phyloP scores from a whole-genome alignment of 2,888 invertebrate genomes.

The Parnassius orleans region DNA sequence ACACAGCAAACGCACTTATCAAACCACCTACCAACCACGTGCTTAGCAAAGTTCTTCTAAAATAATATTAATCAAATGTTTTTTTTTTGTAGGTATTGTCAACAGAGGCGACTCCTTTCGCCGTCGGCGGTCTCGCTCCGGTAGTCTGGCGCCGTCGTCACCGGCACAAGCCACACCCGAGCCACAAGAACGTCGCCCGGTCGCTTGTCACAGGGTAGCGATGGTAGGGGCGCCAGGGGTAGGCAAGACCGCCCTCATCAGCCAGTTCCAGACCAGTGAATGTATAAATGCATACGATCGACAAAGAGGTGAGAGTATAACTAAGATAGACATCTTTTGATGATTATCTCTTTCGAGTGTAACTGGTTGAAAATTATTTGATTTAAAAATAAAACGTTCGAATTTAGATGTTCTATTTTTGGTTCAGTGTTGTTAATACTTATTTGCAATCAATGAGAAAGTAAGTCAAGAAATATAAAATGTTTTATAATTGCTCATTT shows the following conservation, averaged over 20 bases:
- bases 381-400: too few relatives aligned
- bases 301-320: constrained; percentile 83
- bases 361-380: too few relatives aligned
- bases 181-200: constrained; percentile 74
- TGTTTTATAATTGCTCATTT: too few relatives aligned
- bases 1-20: too few relatives aligned
- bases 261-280: constrained; percentile 96
- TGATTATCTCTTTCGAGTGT: too few relatives aligned
- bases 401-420: too few relatives aligned
- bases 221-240: constrained; percentile 90
- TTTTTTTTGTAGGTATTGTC: constrained; percentile 86
- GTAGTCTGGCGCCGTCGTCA: constrained; percentile 86
- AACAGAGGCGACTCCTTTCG: constrained; percentile 97
- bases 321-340: too few relatives aligned
- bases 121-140: constrained; percentile 90
- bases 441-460: too few relatives aligned
- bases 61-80: not conserved
- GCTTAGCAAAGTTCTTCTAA: too few relatives aligned
- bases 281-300: constrained; percentile 96
- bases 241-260: constrained; percentile 91
- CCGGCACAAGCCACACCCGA: constrained; percentile 67
- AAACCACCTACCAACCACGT: too few relatives aligned
- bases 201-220: constrained; percentile 84
- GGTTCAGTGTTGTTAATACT: too few relatives aligned
- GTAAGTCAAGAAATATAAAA: too few relatives aligned